Evolutionary conservation across 2,797 vertebrate species (phyloP).

Genomic region (Thunnus albacares): DNA sequence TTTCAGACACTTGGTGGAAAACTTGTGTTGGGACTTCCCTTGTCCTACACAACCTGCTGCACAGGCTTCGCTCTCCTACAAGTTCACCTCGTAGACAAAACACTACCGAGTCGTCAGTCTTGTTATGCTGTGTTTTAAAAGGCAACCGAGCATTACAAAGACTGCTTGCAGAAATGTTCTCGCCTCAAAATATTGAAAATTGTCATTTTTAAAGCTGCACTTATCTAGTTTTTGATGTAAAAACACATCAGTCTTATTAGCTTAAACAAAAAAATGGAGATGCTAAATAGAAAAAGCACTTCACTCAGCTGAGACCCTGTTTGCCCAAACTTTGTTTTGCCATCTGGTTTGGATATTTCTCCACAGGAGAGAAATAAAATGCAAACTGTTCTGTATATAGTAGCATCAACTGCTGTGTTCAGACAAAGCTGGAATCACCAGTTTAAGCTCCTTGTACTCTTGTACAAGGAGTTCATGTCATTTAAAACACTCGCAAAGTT

Average conservation of each 20-base stretch:
- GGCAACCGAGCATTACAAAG: constrained; percentile 29
- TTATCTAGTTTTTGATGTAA: not conserved
- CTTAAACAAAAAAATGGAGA: not conserved
- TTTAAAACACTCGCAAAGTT: not conserved
- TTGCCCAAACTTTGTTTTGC: not conserved
- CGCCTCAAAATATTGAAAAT: not conserved
- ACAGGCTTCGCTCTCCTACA: constrained; percentile 67
- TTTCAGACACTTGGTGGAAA: constrained; percentile 59
- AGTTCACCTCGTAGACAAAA: constrained; percentile 40
- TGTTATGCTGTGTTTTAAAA: constrained; percentile 50
- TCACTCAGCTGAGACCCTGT: not conserved
- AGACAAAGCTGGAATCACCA: not conserved
- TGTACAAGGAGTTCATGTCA: not conserved
- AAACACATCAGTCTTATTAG: not conserved
- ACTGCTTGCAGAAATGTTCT: not conserved
- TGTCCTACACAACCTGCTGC: constrained; percentile 79
- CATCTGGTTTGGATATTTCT: not conserved
- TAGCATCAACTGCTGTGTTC: not conserved
- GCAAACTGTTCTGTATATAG: not conserved
- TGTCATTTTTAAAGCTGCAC: not conserved
- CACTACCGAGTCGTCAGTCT: constrained; percentile 55
- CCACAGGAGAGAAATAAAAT: not conserved
- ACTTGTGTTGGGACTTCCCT: constrained; percentile 65
- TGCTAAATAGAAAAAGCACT: not conserved
- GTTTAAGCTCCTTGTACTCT: not conserved